Evolutionary conservation across 2,888 invertebrate genomes (phyloP).

Genomic region (Drymonia ruficornis): DNA sequence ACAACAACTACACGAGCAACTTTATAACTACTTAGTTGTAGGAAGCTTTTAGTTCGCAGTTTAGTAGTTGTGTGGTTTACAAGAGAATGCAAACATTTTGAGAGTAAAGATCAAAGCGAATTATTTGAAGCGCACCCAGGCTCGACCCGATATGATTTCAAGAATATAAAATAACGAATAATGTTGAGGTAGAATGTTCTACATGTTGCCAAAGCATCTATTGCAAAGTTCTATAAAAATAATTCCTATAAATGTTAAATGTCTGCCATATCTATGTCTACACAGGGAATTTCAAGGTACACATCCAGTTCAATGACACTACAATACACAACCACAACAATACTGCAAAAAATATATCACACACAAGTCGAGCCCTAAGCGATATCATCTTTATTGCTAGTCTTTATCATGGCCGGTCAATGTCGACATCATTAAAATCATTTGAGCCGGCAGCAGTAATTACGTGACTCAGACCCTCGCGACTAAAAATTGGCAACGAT

Average conservation of each 20-base stretch:
- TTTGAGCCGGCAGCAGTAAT: conserved; percentile 51
- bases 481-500: conserved; percentile 48
- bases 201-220: no score
- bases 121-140: neutral
- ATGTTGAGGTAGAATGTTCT: neutral
- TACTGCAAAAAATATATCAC: conserved; percentile 28
- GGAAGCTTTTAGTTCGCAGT: neutral
- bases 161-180: neutral
- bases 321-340: conserved; percentile 21
- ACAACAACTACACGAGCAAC: neutral
- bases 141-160: neutral
- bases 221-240: no score
- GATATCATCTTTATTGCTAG: conserved; percentile 53
- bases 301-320: neutral
- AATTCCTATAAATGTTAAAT: no score
- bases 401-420: conserved; percentile 49
- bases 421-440: conserved; percentile 60
- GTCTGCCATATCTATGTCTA: no score
- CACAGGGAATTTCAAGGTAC: neutral
- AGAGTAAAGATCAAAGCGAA: neutral
- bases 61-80: neutral
- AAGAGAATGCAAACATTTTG: neutral
- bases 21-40: neutral
- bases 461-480: conserved; percentile 40
- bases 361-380: conserved; percentile 8